These are phyloP conservation scores for Archips crataeganus DNA, from an alignment of 2,888 invertebrate species.

Conservation along the genomic window DNA sequence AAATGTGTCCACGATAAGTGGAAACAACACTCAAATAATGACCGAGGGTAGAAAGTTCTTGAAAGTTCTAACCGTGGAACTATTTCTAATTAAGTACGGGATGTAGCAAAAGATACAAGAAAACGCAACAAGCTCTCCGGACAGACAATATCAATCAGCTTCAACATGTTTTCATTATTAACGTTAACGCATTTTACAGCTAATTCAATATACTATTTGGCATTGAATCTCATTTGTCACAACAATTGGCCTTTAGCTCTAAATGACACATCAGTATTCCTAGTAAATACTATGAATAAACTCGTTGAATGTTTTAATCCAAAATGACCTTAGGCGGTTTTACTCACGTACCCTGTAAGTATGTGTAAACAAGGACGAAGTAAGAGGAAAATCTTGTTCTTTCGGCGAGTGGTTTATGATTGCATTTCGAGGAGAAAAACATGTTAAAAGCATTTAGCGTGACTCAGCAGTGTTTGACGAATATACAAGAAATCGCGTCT, in stretches of 20 bases:
- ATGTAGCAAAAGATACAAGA: neutral
- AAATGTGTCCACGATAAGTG: too few relatives aligned
- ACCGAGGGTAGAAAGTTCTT: too few relatives aligned
- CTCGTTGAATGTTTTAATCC: slow-evolving; percentile 35
- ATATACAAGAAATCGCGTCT: neutral
- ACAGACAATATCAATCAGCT: neutral
- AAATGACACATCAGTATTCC: slow-evolving; percentile 56
- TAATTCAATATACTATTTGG: slow-evolving; percentile 31
- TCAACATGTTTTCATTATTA: slow-evolving; percentile 23
- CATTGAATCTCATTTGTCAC: slow-evolving; percentile 33
- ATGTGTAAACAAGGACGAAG: slow-evolving; percentile 1
- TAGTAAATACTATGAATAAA: slow-evolving; percentile 42
- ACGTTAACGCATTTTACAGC: slow-evolving; percentile 25
- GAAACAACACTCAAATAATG: too few relatives aligned
- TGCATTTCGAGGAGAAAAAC: slow-evolving; percentile 13
- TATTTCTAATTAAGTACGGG: too few relatives aligned
- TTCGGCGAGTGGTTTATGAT: slow-evolving; percentile 10
- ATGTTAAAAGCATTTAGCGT: slow-evolving; percentile 21
- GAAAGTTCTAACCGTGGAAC: too few relatives aligned
- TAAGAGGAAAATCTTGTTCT: slow-evolving; percentile 31
- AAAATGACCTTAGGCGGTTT: slow-evolving; percentile 52
- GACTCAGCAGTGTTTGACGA: slow-evolving; percentile 3
- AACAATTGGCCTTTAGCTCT: slow-evolving; percentile 19
- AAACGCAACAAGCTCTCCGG: neutral
- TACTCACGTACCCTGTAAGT: neutral